Evolutionary conservation across 92 coral and sea anemone genomes (phyloP), one percentile per base, ranked within the genome.

Genomic region (Porites divaricata): DNA sequence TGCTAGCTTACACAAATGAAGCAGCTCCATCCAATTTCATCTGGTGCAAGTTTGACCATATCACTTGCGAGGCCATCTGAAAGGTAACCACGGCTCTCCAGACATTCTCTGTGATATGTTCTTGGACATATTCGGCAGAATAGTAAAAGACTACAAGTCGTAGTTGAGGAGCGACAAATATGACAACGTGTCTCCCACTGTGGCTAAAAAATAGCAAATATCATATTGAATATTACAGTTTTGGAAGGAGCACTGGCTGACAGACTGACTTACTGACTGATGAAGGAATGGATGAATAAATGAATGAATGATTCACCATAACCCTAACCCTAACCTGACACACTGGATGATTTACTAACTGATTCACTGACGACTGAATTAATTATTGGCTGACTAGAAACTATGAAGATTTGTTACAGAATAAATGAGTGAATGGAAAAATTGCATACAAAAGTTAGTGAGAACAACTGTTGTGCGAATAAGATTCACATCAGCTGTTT

Each of bases 11-110:
- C 94, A 61, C 94, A 91, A 4, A 65, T 21, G 49, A 83, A 84
- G 81, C 94, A 91, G 26, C 88, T 83, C 94, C 94, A 91, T 0
- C 94, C 94, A 21, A 91, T 81, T 16, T 68, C 84, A 22, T 73
- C 76, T 19, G 63, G 65, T 19, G 85, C 64, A 7, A 87, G 89
- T 48, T 71, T 51, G 21, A 91, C 4, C 20, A 86, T 73, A 20
- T 91, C 83, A 50, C 58, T 23, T 48, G 83, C 79, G 14, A 66
- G 21, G 51, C 48, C 69, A 48, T 19, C 69, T 56, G 94, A 76
- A 49, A 91, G 86, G 79, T 78, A 62, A 19, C 94, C 94, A 13
- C 89, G 85, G 25, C 56, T 91, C 7, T 75, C 63, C 12, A 91
- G 78, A 52, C 94, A 91, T 1, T 87, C 77, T 59, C 64, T 76